phyloP scores from a whole-genome alignment of 2,113 vertebrate genomes.

The Daubentonia madagascariensis region DNA sequence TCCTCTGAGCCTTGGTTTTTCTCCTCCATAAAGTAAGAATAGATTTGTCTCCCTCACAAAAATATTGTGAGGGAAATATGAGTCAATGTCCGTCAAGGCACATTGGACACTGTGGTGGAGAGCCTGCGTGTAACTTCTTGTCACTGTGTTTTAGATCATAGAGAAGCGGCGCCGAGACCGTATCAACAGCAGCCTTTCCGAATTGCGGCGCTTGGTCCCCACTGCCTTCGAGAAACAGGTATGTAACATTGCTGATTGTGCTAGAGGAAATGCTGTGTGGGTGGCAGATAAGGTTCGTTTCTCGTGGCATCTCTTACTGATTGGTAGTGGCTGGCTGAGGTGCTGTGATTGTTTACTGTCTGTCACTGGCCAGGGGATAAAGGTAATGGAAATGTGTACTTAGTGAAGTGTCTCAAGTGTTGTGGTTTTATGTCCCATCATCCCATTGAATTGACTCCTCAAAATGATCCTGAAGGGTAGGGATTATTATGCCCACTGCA shows the following conservation, averaged over 20 bases:
- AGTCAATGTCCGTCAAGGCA: background rate
- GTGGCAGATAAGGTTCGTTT: background rate
- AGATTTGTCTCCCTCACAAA: background rate
- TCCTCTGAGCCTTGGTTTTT: background rate
- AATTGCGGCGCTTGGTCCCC: constrained; percentile 93
- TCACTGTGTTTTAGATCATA: constrained; percentile 86
- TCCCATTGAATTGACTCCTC: background rate
- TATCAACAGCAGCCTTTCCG: constrained; percentile 96
- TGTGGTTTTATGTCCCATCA: background rate
- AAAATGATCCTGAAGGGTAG: background rate
- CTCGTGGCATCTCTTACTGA: accelerated
- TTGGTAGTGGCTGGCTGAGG: background rate
- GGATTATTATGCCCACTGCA: background rate
- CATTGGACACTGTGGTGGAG: background rate
- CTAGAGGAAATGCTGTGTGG: background rate
- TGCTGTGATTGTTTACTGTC: background rate
- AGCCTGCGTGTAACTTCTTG: background rate
- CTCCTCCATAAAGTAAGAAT: background rate
- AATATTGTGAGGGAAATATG: background rate
- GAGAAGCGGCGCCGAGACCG: constrained; percentile 95
- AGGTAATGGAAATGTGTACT: background rate
- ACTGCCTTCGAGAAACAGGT: constrained; percentile 96
- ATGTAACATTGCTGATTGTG: background rate
- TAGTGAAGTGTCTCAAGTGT: background rate
- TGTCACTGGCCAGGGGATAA: background rate